Conservation (phyloP, 37 sponge, comb jelly and placozoan species). For the Haliclona indistincta region DNA sequence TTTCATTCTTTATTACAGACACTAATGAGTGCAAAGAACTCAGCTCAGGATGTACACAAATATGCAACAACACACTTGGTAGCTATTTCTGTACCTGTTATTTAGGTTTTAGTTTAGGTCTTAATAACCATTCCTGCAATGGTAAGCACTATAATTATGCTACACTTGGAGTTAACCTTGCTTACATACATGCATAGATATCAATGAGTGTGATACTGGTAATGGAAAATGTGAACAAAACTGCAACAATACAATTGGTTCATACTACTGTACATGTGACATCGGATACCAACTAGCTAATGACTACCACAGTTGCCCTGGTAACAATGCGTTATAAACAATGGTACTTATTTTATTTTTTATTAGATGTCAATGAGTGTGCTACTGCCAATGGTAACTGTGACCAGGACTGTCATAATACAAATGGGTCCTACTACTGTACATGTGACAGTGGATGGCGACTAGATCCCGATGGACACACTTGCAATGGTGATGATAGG, state of each 20-base stretch:
- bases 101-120: slow-evolving; percentile 12
- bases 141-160: neutral
- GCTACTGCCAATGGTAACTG: slow-evolving; percentile 22
- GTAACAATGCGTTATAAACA: neutral
- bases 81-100: slow-evolving; percentile 34
- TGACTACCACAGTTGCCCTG: neutral
- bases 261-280: slow-evolving; percentile 24
- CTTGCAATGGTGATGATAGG: slow-evolving; percentile 27
- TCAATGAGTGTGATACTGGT: slow-evolving; percentile 35
- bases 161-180: neutral
- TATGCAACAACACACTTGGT: slow-evolving; percentile 50
- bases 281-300: neutral
- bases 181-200: slow-evolving; percentile 22
- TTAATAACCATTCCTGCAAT: neutral
- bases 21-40: slow-evolving; percentile 27
- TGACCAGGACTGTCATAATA: slow-evolving; percentile 24
- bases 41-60: neutral
- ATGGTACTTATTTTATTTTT: too few species aligned
- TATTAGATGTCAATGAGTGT: slow-evolving; percentile 47
- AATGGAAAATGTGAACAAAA: slow-evolving; percentile 11
- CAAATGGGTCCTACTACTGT: slow-evolving; percentile 27
- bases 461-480: slow-evolving; percentile 11
- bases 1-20: slow-evolving; percentile 6
- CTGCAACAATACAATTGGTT: slow-evolving; percentile 36
- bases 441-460: slow-evolving; percentile 27